phyloP scores from a whole-genome alignment of 2,113 vertebrate genomes.

The Brachionichthys hirsutus region DNA sequence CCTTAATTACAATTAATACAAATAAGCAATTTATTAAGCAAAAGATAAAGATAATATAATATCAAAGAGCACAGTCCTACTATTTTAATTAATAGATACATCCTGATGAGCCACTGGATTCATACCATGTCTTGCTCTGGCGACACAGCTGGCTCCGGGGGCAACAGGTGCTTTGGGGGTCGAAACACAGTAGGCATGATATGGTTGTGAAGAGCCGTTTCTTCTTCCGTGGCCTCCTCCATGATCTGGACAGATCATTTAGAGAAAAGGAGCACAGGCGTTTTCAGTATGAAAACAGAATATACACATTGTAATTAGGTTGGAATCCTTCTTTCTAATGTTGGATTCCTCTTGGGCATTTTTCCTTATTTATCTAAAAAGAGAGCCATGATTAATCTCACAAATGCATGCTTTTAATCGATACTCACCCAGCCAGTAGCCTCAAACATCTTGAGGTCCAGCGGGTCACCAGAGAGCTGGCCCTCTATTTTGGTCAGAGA shows the following conservation, averaged over 20 bases:
- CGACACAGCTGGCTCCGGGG: conserved; percentile 75
- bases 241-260: conserved; percentile 81
- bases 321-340: background rate
- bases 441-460: conserved; percentile 98
- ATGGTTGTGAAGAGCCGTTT: conserved; percentile 92
- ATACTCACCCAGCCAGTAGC: conserved; percentile 95
- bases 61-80: too few relatives aligned
- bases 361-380: background rate
- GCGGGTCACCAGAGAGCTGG: conserved; percentile 92
- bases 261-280: too few relatives aligned
- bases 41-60: too few relatives aligned
- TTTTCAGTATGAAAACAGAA: background rate
- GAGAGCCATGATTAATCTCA: background rate
- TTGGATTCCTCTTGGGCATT: background rate
- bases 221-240: conserved; percentile 96
- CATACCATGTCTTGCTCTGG: conserved; percentile 88
- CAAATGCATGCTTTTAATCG: background rate
- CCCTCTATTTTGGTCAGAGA: conserved; percentile 98
- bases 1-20: too few relatives aligned
- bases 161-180: conserved; percentile 89
- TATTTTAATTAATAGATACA: too few relatives aligned
- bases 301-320: too few relatives aligned
- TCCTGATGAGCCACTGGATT: conserved; percentile 1
- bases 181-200: conserved; percentile 98
- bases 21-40: too few relatives aligned